Percentiles rank a stretch among this genome's conserved stretches.
phyloP scores from a whole-genome alignment of 2,888 invertebrate species.

The Oscheius sp. region DNA sequence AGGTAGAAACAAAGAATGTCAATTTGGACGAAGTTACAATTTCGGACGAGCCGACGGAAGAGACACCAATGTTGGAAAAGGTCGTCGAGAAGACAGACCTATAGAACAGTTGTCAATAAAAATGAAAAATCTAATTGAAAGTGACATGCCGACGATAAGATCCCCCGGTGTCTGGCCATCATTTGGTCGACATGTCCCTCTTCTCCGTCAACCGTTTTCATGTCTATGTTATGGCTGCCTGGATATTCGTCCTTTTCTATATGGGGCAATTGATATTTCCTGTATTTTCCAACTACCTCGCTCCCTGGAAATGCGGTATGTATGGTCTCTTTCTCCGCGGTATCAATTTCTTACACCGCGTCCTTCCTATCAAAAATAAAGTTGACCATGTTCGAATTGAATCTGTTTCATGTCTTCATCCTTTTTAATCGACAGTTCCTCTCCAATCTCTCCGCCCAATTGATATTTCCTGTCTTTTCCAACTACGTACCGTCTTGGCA shows the following conservation, averaged over 20 bases:
- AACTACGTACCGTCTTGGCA: slow-evolving; percentile 67
- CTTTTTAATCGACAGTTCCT: slow-evolving; percentile 71
- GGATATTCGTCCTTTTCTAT: slow-evolving; percentile 40
- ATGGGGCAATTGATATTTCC: slow-evolving; percentile 64
- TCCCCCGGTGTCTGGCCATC: background rate
- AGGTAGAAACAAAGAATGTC: slow-evolving; percentile 57
- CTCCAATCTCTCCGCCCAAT: slow-evolving; percentile 67
- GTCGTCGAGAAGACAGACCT: slow-evolving; percentile 3
- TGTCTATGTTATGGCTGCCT: slow-evolving; percentile 64
- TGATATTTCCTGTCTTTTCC: slow-evolving; percentile 69
- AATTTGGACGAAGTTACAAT: slow-evolving; percentile 52
- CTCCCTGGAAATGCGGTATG: slow-evolving; percentile 58
- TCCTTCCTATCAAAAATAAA: background rate
- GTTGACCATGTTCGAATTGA: slow-evolving; percentile 34
- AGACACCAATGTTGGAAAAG: slow-evolving; percentile 48
- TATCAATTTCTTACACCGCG: background rate
- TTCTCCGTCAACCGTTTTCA: slow-evolving; percentile 70
- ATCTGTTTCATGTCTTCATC: slow-evolving; percentile 69
- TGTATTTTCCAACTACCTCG: slow-evolving; percentile 71
- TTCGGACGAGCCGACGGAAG: slow-evolving; percentile 36
- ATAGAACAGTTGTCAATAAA: background rate
- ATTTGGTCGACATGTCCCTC: slow-evolving; percentile 57
- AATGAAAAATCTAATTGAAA: slow-evolving; percentile 11
- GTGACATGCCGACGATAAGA: background rate
- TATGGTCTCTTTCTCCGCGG: no score